These are phyloP conservation scores for Atlantisia rogersi DNA, from an alignment of 2,113 vertebrate species.

Conservation along the genomic window DNA sequence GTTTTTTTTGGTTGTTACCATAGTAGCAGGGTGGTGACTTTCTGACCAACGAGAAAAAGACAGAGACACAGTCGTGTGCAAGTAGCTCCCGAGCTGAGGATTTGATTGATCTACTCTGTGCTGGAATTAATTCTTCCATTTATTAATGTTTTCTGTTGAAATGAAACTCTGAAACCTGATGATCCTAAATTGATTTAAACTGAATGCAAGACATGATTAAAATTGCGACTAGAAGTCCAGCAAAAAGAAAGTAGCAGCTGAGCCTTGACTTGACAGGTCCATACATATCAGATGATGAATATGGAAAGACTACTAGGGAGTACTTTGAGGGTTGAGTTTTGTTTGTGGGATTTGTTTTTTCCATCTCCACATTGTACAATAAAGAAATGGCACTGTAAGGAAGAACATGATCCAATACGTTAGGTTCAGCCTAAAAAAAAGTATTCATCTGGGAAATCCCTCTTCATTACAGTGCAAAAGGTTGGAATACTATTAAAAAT, in stretches of 20 bases:
- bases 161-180: slow-evolving; percentile 9
- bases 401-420: not conserved
- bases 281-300: not conserved
- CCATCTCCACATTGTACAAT: not conserved
- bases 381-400: not conserved
- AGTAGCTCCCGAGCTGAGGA: not conserved
- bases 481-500: not conserved
- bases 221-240: not conserved
- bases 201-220: slow-evolving; percentile 9
- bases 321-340: not conserved
- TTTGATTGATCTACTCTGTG: slow-evolving; percentile 52
- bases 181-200: slow-evolving; percentile 32
- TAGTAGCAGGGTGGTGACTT: slow-evolving; percentile 1
- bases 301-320: not conserved
- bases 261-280: not conserved
- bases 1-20: not conserved
- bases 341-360: not conserved
- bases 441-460: not conserved
- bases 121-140: slow-evolving; percentile 46
- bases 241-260: not conserved
- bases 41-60: not conserved
- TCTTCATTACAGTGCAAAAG: not conserved
- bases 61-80: not conserved
- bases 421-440: not conserved
- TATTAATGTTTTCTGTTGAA: slow-evolving; percentile 51